phyloP scores from a whole-genome alignment of 2,888 invertebrate genomes.

The Thumatha senex region DNA sequence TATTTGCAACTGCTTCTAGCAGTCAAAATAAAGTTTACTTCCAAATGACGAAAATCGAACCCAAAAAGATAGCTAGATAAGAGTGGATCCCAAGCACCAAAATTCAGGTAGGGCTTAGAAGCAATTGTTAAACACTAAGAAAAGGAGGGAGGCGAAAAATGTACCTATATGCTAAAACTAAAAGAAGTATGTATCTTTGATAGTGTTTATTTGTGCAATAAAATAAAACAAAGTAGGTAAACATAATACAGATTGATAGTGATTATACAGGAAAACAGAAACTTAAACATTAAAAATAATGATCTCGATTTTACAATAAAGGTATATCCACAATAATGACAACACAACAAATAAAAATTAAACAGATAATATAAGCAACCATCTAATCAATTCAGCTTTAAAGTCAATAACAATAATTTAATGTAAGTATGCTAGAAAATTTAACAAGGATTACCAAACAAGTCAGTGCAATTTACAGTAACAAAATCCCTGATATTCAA shows the following conservation, averaged over 20 bases:
- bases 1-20: too few species aligned
- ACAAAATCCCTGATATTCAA: too few species aligned
- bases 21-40: too few species aligned
- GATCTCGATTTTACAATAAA: slow-evolving; percentile 2
- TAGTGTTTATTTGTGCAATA: slow-evolving; percentile 34
- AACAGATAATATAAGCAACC: not conserved
- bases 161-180: too few species aligned
- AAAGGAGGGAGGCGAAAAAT: too few species aligned
- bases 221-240: slow-evolving; percentile 21
- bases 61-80: too few species aligned
- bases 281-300: slow-evolving; percentile 28
- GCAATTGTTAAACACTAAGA: too few species aligned
- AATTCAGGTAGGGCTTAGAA: too few species aligned
- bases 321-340: not conserved
- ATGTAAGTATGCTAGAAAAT: not conserved
- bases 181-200: slow-evolving; percentile 1
- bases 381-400: not conserved
- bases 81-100: too few species aligned
- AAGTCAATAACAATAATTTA: not conserved
- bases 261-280: slow-evolving; percentile 21
- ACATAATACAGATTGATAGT: slow-evolving; percentile 22
- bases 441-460: not conserved
- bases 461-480: not conserved
- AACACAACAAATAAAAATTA: not conserved
- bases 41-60: too few species aligned